Evolutionary conservation across 1,140 invertebrate genomes (phyloP).

Genomic region (Hycleus phaleratus): DNA sequence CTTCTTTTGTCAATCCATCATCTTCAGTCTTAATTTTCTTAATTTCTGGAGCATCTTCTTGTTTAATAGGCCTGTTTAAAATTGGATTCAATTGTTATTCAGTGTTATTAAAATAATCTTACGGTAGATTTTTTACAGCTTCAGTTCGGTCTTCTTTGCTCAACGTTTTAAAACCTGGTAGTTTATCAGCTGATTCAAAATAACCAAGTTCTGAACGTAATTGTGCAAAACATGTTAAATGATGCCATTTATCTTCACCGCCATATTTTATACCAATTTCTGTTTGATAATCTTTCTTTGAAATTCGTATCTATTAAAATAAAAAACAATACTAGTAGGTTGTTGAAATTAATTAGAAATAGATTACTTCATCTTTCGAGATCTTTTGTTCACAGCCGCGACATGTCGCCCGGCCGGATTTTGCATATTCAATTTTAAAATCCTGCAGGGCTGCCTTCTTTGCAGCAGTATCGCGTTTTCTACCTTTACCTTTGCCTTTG

Average conservation of each 20-base stretch:
- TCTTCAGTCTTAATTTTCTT: conserved; percentile 66
- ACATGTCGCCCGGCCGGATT: conserved; percentile 74
- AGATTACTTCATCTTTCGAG: conserved; percentile 58
- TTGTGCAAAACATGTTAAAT: conserved; percentile 86
- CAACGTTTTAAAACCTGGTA: conserved; percentile 70
- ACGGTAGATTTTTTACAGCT: conserved; percentile 61
- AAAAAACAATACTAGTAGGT: neutral
- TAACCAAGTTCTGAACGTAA: conserved; percentile 68
- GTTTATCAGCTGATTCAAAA: conserved; percentile 56
- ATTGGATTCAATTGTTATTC: neutral
- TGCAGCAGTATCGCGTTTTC: conserved; percentile 34
- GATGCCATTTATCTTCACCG: conserved; percentile 78
- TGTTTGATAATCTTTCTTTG: conserved; percentile 81
- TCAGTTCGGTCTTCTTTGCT: conserved; percentile 65
- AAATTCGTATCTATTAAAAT: conserved; percentile 54
- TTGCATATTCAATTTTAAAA: conserved; percentile 81
- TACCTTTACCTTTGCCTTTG: conserved; percentile 31
- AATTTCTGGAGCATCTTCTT: conserved; percentile 47
- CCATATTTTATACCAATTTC: conserved; percentile 73
- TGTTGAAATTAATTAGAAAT: neutral
- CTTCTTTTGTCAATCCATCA: conserved; percentile 43
- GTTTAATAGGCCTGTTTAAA: conserved; percentile 46
- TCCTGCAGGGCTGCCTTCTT: conserved; percentile 49
- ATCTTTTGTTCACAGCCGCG: conserved; percentile 83
- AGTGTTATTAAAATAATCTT: conserved; percentile 30